A percentile compares a stretch with the other conserved stretches of the same genome.
phyloP scores from a whole-genome alignment of 1,140 invertebrate species.

The Pseudomyrmex cubaensis region DNA sequence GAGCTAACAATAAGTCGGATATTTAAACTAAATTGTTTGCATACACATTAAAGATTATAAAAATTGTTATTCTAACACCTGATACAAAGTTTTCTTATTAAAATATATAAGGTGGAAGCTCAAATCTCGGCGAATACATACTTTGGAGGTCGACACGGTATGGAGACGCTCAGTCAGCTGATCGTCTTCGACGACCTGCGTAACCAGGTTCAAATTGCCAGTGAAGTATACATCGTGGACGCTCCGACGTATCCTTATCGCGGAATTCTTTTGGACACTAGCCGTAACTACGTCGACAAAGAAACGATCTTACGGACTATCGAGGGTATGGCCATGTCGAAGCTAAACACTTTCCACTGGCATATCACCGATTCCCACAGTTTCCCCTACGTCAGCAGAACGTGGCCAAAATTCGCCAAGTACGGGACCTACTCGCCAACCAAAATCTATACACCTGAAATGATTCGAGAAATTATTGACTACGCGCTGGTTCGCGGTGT shows the following conservation, averaged over 20 bases:
- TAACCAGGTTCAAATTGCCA: conserved; percentile 87
- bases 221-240: conserved; percentile 88
- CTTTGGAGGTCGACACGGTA: conserved; percentile 90
- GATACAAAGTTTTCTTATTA: background rate
- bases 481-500: conserved; percentile 91
- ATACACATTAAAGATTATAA: no score
- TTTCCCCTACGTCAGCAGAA: conserved; percentile 91
- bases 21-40: no score
- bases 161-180: conserved; percentile 93
- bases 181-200: conserved; percentile 89
- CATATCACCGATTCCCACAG: conserved; percentile 96
- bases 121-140: conserved; percentile 88
- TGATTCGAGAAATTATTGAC: conserved; percentile 87
- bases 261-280: conserved; percentile 91
- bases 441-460: conserved; percentile 87
- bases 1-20: no score
- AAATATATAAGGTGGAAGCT: conserved; percentile 82
- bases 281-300: conserved; percentile 90
- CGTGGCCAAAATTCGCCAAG: conserved; percentile 88
- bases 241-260: conserved; percentile 91
- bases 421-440: conserved; percentile 90
- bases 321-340: conserved; percentile 92
- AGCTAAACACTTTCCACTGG: conserved; percentile 95
- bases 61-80: no score
- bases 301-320: conserved; percentile 90